Percentiles rank a stretch among this genome's conserved stretches.
phyloP scores from a whole-genome alignment of 2,797 vertebrate species.

The Danio kyathit region DNA sequence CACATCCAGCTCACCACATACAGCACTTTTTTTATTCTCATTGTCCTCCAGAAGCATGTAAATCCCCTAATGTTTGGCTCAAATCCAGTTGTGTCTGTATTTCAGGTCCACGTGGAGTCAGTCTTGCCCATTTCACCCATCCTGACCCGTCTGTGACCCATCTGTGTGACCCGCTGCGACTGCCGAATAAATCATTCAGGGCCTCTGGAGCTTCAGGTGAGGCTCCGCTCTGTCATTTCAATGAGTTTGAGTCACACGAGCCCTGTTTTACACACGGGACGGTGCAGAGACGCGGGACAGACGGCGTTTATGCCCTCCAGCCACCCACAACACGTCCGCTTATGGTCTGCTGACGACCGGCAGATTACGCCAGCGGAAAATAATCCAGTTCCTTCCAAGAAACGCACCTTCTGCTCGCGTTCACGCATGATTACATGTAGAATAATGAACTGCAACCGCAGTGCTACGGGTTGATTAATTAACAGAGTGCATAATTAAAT shows the following conservation, averaged over 20 bases:
- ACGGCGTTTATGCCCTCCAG: slow-evolving; percentile 21
- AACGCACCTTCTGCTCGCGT: slow-evolving; percentile 45
- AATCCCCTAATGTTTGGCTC: slow-evolving; percentile 5
- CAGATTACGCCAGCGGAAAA: background rate
- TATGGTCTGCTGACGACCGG: background rate
- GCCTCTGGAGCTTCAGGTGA: slow-evolving; percentile 49
- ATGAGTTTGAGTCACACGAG: slow-evolving; percentile 9
- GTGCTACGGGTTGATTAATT: slow-evolving; percentile 64
- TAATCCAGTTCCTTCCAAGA: slow-evolving; percentile 2
- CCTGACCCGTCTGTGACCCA: slow-evolving; percentile 58
- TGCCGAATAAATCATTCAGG: slow-evolving; percentile 67
- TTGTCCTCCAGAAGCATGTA: background rate
- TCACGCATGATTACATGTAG: slow-evolving; percentile 56
- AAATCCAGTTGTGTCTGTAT: slow-evolving; percentile 7
- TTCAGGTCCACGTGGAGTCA: slow-evolving; percentile 19
- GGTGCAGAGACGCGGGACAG: background rate
- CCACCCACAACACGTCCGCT: slow-evolving; percentile 2
- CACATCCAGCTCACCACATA: background rate
- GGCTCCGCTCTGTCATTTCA: slow-evolving; percentile 40
- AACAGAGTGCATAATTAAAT: background rate
- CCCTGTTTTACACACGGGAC: background rate
- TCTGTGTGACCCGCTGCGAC: slow-evolving; percentile 41
- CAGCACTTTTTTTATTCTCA: background rate
- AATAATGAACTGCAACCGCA: slow-evolving; percentile 61
- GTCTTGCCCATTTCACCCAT: slow-evolving; percentile 38